A percentile compares a stretch with the other conserved stretches of the same genome.
Evolutionary conservation across 2,888 invertebrate genomes (phyloP).

Genomic region (Aphelenchoides bicaudatus): DNA sequence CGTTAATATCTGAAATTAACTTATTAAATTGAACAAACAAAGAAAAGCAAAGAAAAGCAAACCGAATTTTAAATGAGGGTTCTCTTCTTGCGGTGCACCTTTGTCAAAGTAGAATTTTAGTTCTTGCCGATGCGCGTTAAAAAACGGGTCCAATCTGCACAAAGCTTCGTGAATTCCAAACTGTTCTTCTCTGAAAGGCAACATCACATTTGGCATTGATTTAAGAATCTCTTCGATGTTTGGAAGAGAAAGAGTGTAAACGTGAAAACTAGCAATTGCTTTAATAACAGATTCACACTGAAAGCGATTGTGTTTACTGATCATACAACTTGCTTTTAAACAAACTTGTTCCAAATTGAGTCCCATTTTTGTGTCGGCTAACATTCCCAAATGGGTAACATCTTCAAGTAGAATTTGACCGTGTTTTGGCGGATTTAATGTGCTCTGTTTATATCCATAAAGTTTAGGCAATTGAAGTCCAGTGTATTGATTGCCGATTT

Average conservation of each 20-base stretch:
- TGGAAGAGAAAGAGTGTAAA: neutral
- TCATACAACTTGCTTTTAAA: no score
- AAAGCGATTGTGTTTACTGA: neutral
- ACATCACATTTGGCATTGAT: neutral
- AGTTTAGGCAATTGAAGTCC: conserved; percentile 2
- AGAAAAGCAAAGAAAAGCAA: no score
- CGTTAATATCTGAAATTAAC: neutral
- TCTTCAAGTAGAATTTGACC: conserved; percentile 15
- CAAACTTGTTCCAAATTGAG: conserved; percentile 12
- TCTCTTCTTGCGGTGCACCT: neutral
- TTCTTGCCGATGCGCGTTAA: neutral
- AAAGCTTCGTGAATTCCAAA: neutral
- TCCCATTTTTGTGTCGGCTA: neutral
- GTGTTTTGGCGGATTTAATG: neutral
- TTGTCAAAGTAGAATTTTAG: neutral
- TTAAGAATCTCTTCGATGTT: neutral
- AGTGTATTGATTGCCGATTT: neutral
- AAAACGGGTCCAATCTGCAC: conserved; percentile 14
- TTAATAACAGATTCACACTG: conserved; percentile 12
- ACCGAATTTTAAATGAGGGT: neutral
- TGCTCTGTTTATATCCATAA: neutral
- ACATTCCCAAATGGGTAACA: conserved; percentile 5
- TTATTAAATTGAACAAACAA: no score
- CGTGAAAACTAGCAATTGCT: conserved; percentile 13
- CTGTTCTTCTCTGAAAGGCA: conserved; percentile 4